phyloP scores from a whole-genome alignment of 2,797 vertebrate species.

The Phrynocephalus guinanensis region DNA sequence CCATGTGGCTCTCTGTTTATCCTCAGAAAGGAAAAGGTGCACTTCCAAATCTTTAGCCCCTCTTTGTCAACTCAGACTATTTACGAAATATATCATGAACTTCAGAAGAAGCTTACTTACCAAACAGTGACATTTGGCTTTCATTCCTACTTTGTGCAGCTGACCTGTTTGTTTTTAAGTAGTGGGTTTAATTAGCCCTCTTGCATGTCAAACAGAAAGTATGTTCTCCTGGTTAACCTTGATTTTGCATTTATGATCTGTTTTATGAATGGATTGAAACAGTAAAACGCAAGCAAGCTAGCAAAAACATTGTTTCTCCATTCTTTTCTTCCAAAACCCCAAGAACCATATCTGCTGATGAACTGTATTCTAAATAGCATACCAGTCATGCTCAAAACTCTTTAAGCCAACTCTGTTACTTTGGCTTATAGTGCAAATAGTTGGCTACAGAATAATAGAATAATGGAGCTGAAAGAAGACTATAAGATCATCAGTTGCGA shows the following conservation, averaged over 20 bases:
- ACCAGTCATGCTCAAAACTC: background rate
- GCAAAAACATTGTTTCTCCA: slow-evolving; percentile 24
- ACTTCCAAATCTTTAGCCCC: background rate
- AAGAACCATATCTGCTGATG: background rate
- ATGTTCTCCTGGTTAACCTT: slow-evolving; percentile 71
- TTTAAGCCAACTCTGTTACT: background rate
- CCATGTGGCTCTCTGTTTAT: background rate
- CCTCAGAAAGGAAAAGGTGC: background rate
- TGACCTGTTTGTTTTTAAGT: slow-evolving; percentile 51
- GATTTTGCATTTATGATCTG: slow-evolving; percentile 68
- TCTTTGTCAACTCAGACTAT: background rate
- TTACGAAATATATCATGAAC: background rate
- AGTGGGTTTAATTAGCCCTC: slow-evolving; percentile 70
- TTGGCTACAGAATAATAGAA: background rate
- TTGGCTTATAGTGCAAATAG: background rate
- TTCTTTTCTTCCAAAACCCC: background rate
- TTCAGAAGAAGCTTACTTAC: background rate
- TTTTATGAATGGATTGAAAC: slow-evolving; percentile 68
- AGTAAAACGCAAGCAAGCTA: slow-evolving; percentile 32
- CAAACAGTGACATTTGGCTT: background rate
- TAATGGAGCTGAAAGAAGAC: too few relatives aligned
- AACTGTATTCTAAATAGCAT: background rate
- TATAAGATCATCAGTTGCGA: too few relatives aligned
- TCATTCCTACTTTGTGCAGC: background rate
- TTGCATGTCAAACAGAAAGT: slow-evolving; percentile 69